These are phyloP conservation scores for Ctenosaura bakeri DNA, from an alignment of 2,797 vertebrate species.

Conservation along the genomic window DNA sequence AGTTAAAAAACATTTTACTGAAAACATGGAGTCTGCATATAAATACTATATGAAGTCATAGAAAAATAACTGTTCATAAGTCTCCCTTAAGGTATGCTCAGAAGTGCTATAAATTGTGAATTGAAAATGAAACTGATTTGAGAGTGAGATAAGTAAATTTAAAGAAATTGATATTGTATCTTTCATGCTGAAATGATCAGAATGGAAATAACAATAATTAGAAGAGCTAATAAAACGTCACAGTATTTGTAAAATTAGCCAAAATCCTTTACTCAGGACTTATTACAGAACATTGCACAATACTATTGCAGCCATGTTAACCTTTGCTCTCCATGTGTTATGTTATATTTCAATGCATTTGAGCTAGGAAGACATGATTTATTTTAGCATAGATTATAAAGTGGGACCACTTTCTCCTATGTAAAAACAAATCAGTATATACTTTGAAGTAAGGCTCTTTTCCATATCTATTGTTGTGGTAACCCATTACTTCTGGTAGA, in stretches of 20 bases:
- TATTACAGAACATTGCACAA: background rate
- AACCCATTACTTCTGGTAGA: too few species aligned
- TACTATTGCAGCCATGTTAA: background rate
- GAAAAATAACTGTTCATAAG: background rate
- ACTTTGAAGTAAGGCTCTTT: background rate
- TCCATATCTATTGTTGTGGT: background rate
- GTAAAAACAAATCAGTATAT: background rate
- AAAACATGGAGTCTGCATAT: conserved; percentile 10
- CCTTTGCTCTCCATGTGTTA: background rate
- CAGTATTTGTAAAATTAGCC: background rate
- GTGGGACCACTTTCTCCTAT: background rate
- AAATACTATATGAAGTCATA: background rate
- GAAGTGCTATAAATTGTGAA: background rate
- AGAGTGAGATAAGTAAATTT: background rate
- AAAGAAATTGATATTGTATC: conserved; percentile 48
- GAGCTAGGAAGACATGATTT: too few species aligned
- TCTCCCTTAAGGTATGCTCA: background rate
- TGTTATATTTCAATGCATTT: background rate
- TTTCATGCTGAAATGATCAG: conserved; percentile 50
- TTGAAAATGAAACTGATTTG: conserved; percentile 39
- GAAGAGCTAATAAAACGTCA: background rate
- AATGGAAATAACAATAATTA: conserved; percentile 45
- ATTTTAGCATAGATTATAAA: background rate
- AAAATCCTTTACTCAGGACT: background rate
- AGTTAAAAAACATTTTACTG: conserved; percentile 38